Percentiles rank a stretch among this genome's conserved stretches.
These are phyloP conservation scores for Nemapogon koenigi DNA, from an alignment of 2,888 invertebrate genomes.

Conservation along the genomic window DNA sequence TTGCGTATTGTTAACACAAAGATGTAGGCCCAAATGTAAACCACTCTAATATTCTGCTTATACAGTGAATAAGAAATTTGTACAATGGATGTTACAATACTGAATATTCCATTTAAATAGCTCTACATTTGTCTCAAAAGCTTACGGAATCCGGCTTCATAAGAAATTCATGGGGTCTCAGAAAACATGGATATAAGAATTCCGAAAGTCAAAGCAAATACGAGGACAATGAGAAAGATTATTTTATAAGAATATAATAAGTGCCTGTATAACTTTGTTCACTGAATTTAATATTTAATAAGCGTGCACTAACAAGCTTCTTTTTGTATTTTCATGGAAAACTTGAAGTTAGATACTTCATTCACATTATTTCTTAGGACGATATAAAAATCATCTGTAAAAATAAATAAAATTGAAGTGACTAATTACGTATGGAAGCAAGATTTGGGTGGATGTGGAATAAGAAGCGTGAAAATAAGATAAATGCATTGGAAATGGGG, in stretches of 20 bases:
- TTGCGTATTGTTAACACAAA: slow-evolving; percentile 24
- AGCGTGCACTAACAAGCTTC: slow-evolving; percentile 6
- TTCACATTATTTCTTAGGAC: no score
- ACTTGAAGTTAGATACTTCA: no score
- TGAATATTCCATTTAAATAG: slow-evolving; percentile 54
- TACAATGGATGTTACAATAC: slow-evolving; percentile 45
- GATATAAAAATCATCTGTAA: no score
- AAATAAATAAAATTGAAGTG: no score
- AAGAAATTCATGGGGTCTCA: slow-evolving; percentile 48
- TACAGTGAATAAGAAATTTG: slow-evolving; percentile 48
- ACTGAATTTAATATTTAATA: slow-evolving; percentile 8
- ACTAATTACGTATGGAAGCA: no score
- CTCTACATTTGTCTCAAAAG: slow-evolving; percentile 52
- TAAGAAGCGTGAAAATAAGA: no score
- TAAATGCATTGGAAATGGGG: no score
- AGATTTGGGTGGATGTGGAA: no score
- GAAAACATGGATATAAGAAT: slow-evolving; percentile 27
- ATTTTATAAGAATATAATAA: slow-evolving; percentile 4
- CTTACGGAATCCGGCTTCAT: slow-evolving; percentile 38
- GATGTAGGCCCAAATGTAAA: slow-evolving; percentile 24
- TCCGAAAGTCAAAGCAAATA: slow-evolving; percentile 25
- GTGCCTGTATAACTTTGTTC: slow-evolving; percentile 5
- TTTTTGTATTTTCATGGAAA: no score
- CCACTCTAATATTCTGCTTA: slow-evolving; percentile 36
- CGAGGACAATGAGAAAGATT: slow-evolving; percentile 22